Percentiles rank a stretch among this genome's conserved stretches.
phyloP scores from a whole-genome alignment of 2,113 vertebrate genomes.

The Syrmaticus mikado region DNA sequence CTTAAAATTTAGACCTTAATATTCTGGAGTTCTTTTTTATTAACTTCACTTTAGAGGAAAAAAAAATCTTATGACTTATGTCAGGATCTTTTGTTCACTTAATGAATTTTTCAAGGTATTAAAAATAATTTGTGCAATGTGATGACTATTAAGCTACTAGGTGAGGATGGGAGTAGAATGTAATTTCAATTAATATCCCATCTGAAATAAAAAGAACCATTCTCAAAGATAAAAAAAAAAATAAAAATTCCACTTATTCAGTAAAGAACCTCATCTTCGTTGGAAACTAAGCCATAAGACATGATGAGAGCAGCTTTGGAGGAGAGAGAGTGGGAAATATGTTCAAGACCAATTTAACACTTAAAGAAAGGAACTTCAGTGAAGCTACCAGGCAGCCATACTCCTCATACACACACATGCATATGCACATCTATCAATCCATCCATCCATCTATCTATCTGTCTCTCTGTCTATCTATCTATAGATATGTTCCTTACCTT shows the following conservation, averaged over 20 bases:
- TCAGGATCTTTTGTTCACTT: slow-evolving; percentile 70
- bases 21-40: slow-evolving; percentile 52
- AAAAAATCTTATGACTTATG: slow-evolving; percentile 55
- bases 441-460: background rate
- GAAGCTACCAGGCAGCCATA: background rate
- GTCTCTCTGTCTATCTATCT: background rate
- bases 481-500: background rate
- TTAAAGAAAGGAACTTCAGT: background rate
- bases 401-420: background rate
- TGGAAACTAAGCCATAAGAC: background rate
- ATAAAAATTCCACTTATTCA: background rate
- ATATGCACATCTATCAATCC: background rate
- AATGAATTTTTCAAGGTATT: slow-evolving; percentile 73
- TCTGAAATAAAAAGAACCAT: slow-evolving; percentile 55
- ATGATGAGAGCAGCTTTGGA: background rate
- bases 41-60: slow-evolving; percentile 37
- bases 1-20: slow-evolving; percentile 53
- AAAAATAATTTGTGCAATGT: slow-evolving; percentile 67
- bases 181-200: slow-evolving; percentile 54
- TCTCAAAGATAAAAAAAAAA: background rate
- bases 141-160: slow-evolving; percentile 60
- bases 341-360: slow-evolving; percentile 5
- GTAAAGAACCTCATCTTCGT: background rate
- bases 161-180: slow-evolving; percentile 54
- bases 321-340: background rate